Percentiles rank a stretch among this genome's conserved stretches.
phyloP scores from a whole-genome alignment of 2,888 invertebrate species.

The Rhagonycha lutea region DNA sequence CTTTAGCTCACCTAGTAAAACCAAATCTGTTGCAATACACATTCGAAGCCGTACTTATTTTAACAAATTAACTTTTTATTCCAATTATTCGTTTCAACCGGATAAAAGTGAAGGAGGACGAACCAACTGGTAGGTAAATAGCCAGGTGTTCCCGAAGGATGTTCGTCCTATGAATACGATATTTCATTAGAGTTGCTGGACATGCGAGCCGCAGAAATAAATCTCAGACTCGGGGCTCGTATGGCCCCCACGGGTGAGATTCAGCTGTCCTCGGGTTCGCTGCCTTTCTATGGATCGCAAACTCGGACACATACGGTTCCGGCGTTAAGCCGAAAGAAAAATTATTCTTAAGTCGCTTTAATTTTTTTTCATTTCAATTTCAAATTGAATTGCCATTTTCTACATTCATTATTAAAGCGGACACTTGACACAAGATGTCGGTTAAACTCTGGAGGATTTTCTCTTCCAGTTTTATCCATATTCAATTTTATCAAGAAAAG shows the following conservation, averaged over 20 bases:
- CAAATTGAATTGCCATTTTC: conserved; percentile 18
- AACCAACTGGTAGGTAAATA: conserved; percentile 25
- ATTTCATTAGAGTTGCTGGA: conserved; percentile 53
- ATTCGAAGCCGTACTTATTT: conserved; percentile 1
- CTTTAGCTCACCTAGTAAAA: conserved; percentile 35
- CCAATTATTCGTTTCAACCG: neutral
- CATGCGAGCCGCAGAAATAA: conserved; percentile 51
- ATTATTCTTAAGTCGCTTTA: neutral
- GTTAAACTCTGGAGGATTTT: conserved; percentile 44
- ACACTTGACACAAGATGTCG: conserved; percentile 41
- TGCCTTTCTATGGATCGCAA: conserved; percentile 33
- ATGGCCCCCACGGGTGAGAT: conserved; percentile 55
- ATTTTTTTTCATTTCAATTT: conserved; percentile 1
- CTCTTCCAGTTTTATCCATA: conserved; percentile 53
- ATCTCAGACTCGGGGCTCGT: conserved; percentile 51
- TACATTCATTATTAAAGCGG: conserved; percentile 40
- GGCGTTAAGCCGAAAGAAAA: conserved; percentile 13
- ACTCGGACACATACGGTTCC: conserved; percentile 15
- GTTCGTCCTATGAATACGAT: conserved; percentile 55
- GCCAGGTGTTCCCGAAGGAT: conserved; percentile 44
- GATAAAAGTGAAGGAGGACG: neutral
- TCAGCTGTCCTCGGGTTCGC: conserved; percentile 50
- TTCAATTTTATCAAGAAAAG: conserved; percentile 52
- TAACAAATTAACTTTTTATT: neutral
- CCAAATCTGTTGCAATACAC: conserved; percentile 23